Evolutionary conservation across 2,797 vertebrate species (phyloP).

Genomic region (Gambelia wislizenii): DNA sequence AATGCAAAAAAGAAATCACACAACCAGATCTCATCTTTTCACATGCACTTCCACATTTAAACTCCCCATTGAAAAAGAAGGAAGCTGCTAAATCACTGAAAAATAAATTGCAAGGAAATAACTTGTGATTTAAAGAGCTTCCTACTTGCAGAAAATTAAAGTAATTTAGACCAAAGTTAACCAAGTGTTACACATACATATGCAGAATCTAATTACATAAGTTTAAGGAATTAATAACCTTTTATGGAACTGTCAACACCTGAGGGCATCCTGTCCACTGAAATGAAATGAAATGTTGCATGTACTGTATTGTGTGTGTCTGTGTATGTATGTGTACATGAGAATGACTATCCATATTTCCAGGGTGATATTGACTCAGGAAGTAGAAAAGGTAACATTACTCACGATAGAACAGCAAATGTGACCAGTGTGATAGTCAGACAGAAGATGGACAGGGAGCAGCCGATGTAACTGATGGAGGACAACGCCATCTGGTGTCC

Average conservation of each 20-base stretch:
- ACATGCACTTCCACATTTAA: neutral
- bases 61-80: fast-evolving
- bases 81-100: neutral
- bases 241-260: slow-evolving; percentile 58
- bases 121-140: slow-evolving; percentile 42
- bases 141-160: slow-evolving; percentile 53
- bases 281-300: slow-evolving; percentile 18
- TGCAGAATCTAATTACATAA: slow-evolving; percentile 56
- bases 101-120: slow-evolving; percentile 18
- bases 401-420: slow-evolving; percentile 96
- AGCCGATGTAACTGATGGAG: slow-evolving; percentile 94
- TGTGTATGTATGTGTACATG: fast-evolving
- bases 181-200: slow-evolving; percentile 55
- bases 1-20: too few species aligned
- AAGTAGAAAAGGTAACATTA: slow-evolving; percentile 68
- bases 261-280: slow-evolving; percentile 22
- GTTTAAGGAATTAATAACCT: slow-evolving; percentile 62
- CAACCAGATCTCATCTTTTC: too few species aligned
- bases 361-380: slow-evolving; percentile 16
- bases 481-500: slow-evolving; percentile 95
- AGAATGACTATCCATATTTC: slow-evolving; percentile 3
- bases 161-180: slow-evolving; percentile 58
- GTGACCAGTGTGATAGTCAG: slow-evolving; percentile 92
- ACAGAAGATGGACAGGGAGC: slow-evolving; percentile 94
- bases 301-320: neutral